Evolutionary conservation across 2,797 vertebrate species (phyloP), one percentile per base, ranked within the genome.

Genomic region (Acanthiza pusilla): DNA sequence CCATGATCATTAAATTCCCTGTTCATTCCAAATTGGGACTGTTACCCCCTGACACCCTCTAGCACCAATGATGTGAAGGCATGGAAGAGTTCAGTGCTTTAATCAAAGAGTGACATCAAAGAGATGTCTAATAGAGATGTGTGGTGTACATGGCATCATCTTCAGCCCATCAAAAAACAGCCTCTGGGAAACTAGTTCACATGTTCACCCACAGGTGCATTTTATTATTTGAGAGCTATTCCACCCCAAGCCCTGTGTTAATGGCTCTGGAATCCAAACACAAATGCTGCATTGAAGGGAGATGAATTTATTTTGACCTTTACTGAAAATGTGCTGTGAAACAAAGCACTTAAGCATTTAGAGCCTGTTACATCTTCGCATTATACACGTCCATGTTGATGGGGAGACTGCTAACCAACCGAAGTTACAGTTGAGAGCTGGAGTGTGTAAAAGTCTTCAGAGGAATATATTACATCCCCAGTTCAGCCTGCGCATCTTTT

Each of bases 221-320:
- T 96, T 97, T n/a, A 22, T 72, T 67, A 42, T 79, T 82, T 96
- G 70, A 91, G 85, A 67, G 61, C 7, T 34, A 87, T 96, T 97
- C 91, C 67, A 61, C 91, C 87, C 93, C 72, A 94, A 96, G 61
- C 72, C 55, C 60, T 45, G 54, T 62, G 92, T 81, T 96, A 88
- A 82, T 18, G 32, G 10, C 62, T 94, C 36, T 14, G 70, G 75
- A 89, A 96, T 75, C 47, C 73, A 93, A 97, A 97, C 93, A 97
- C 86, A 97, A 98, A 96, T 61, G 88, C 92, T 95, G 86, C 81
- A 12, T 34, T 97, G 97, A 96, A 94, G 45, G 68, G 95, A 97
- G 94, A 97, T 95, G 89, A 97, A 97, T 98, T 98, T 97, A 97
- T 97, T 97, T 97, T 97, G 97, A 98, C 97, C 97, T 98, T 98